Percentiles rank a stretch among this genome's conserved stretches.
These are phyloP conservation scores for Procambarus clarkii DNA, from an alignment of 1,140 invertebrate species.

Conservation along the genomic window DNA sequence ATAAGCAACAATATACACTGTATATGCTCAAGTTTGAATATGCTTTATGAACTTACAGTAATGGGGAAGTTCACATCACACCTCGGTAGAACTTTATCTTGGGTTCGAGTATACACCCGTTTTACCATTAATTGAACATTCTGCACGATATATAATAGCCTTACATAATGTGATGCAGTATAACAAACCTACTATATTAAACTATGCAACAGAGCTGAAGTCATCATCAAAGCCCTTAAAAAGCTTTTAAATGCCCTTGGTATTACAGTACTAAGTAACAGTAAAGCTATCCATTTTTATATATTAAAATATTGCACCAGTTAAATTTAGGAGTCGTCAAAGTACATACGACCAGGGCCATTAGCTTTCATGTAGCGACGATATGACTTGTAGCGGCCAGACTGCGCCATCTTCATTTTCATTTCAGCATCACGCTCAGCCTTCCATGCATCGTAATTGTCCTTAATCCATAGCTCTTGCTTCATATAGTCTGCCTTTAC, in stretches of 20 bases:
- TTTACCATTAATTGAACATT: neutral
- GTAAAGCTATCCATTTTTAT: neutral
- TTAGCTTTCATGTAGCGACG: slow-evolving; percentile 88
- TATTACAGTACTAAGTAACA: neutral
- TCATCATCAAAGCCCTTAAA: neutral
- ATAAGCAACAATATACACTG: neutral
- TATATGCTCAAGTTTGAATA: neutral
- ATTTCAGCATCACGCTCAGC: slow-evolving; percentile 87
- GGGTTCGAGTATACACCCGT: neutral
- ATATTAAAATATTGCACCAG: neutral
- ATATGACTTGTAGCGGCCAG: slow-evolving; percentile 86
- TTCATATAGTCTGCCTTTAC: slow-evolving; percentile 85
- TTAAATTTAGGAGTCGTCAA: slow-evolving; percentile 81
- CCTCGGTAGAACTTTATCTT: neutral
- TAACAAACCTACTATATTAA: neutral
- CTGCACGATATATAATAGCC: neutral
- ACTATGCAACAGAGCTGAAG: neutral
- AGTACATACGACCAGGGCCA: slow-evolving; percentile 86
- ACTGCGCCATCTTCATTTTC: slow-evolving; percentile 87
- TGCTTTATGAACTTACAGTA: neutral
- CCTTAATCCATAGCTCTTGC: slow-evolving; percentile 87
- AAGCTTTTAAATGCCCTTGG: neutral
- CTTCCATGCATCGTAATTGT: slow-evolving; percentile 88
- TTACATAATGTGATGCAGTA: neutral
- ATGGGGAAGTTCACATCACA: neutral